Conservation (phyloP, 1,140 invertebrate genomes). For the Drosophila pandora region DNA sequence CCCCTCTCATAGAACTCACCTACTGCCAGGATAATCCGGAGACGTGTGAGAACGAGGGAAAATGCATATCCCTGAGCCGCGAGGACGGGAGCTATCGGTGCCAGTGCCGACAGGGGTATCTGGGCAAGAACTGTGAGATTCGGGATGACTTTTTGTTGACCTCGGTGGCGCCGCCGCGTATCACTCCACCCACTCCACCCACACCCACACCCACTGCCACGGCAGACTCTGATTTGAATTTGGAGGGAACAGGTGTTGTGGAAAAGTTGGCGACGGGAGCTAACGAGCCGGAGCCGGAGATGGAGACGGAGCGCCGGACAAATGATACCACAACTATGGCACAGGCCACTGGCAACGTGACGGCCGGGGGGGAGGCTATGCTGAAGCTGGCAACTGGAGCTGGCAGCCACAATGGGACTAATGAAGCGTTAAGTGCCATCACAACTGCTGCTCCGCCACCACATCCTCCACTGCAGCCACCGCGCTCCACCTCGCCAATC, state of each 20-base stretch:
- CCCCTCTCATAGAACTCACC: conserved; percentile 86
- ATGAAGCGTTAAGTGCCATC: conserved; percentile 73
- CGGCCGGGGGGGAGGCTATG: conserved; percentile 8
- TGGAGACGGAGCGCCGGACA: conserved; percentile 39
- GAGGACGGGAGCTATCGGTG: conserved; percentile 91
- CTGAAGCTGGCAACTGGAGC: conserved; percentile 23
- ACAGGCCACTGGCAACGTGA: conserved; percentile 10
- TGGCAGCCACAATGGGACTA: conserved; percentile 69
- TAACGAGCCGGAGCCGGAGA: conserved; percentile 70
- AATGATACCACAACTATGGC: conserved; percentile 42
- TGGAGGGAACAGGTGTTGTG: conserved; percentile 1
- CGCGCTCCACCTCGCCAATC: conserved; percentile 4
- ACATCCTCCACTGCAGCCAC: too few relatives aligned
- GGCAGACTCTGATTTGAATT: conserved; percentile 7
- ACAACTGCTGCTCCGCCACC: conserved; percentile 48
- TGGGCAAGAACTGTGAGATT: conserved; percentile 86
- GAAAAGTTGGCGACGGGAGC: conserved; percentile 39
- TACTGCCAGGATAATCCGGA: conserved; percentile 90
- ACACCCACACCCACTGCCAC: not conserved
- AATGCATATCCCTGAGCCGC: conserved; percentile 90
- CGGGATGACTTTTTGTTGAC: conserved; percentile 80
- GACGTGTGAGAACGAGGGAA: conserved; percentile 90
- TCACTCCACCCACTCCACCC: conserved; percentile 58
- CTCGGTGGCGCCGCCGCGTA: conserved; percentile 83
- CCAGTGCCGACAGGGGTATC: conserved; percentile 86